Conservation (phyloP, 2,797 vertebrate genomes). For the Periophthalmus magnuspinnatus region DNA sequence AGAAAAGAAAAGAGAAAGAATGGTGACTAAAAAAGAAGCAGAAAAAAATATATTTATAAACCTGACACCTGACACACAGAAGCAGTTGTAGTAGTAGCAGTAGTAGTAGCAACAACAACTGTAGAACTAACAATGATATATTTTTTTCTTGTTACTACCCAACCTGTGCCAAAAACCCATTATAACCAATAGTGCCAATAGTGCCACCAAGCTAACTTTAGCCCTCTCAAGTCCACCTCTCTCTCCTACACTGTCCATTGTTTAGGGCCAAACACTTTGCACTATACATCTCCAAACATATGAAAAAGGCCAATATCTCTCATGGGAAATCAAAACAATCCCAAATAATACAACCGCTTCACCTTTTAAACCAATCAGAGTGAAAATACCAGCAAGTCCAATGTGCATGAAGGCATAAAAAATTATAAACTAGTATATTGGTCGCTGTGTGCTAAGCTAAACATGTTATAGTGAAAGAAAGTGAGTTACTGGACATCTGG, state of each 20-base stretch:
- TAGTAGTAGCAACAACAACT: no score
- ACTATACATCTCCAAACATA: conserved; percentile 32
- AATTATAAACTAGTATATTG: neutral
- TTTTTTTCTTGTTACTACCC: no score
- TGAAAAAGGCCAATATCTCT: conserved; percentile 40
- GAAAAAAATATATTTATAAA: neutral
- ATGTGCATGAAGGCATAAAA: conserved; percentile 13
- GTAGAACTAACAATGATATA: no score
- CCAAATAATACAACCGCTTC: conserved; percentile 10
- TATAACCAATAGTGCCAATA: neutral
- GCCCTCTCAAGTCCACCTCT: conserved; percentile 56
- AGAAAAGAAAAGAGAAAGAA: no score
- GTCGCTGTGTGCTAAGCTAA: conserved; percentile 38
- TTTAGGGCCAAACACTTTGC: conserved; percentile 42
- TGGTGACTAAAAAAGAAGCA: neutral
- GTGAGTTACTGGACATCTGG: conserved; percentile 59
- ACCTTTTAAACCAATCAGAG: conserved; percentile 50
- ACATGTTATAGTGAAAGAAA: conserved; percentile 58
- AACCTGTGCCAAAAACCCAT: no score
- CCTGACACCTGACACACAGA: neutral
- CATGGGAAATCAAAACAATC: conserved; percentile 53
- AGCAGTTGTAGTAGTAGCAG: neutral
- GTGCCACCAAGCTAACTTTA: conserved; percentile 13
- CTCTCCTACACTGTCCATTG: conserved; percentile 48
- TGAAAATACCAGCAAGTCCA: conserved; percentile 26